Percentiles rank a stretch among this genome's conserved stretches.
These are phyloP conservation scores for Diorhabda carinulata DNA, from an alignment of 1,140 invertebrate genomes.

Conservation along the genomic window DNA sequence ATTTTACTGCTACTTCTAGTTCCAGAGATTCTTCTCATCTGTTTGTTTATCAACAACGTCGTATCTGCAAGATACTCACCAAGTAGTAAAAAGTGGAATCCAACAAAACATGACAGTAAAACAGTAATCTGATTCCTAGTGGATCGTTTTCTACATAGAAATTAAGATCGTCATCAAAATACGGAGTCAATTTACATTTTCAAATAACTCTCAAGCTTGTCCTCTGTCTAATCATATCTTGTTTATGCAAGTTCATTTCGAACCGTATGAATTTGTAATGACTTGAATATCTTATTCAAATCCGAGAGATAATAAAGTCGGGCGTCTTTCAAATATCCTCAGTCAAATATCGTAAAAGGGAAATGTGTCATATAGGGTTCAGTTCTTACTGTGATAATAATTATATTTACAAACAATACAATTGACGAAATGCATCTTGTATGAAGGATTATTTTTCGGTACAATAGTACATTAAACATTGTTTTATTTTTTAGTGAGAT, in stretches of 20 bases:
- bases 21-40: too few relatives aligned
- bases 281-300: not conserved
- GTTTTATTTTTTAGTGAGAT: too few relatives aligned
- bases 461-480: too few relatives aligned
- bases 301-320: not conserved
- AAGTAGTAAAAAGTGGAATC: slow-evolving; percentile 15
- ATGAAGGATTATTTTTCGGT: too few relatives aligned
- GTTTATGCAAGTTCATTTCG: slow-evolving; percentile 4
- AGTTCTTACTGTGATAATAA: not conserved
- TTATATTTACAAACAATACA: too few relatives aligned
- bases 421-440: too few relatives aligned
- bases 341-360: not conserved
- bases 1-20: too few relatives aligned
- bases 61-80: too few relatives aligned
- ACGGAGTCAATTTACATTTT: slow-evolving; percentile 13
- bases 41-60: too few relatives aligned
- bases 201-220: slow-evolving; percentile 9
- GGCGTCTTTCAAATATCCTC: not conserved
- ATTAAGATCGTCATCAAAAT: slow-evolving; percentile 15
- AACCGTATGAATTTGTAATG: not conserved
- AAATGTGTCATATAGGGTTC: not conserved
- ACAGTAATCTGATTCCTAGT: slow-evolving; percentile 18
- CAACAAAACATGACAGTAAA: slow-evolving; percentile 17
- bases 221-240: slow-evolving; percentile 12
- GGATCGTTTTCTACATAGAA: slow-evolving; percentile 8